These are phyloP conservation scores for Tapera naevia DNA, from an alignment of 2,797 vertebrate genomes.

Conservation along the genomic window DNA sequence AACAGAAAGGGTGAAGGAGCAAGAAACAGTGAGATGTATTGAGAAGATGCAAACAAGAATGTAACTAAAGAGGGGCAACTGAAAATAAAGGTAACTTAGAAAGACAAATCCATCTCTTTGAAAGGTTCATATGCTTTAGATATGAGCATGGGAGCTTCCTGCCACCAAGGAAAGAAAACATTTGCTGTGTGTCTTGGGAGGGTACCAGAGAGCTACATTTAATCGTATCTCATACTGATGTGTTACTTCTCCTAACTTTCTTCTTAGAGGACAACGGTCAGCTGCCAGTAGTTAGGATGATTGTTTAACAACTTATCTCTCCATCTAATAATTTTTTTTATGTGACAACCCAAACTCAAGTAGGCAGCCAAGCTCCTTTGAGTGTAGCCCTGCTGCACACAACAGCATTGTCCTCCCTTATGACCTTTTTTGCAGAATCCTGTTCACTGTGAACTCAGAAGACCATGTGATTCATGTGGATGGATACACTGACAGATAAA, in stretches of 20 bases:
- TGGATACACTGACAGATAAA: background rate
- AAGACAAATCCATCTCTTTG: background rate
- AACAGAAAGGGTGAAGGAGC: conserved; percentile 28
- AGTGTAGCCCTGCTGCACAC: background rate
- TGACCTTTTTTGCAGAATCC: background rate
- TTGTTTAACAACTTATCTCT: background rate
- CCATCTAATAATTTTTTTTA: background rate
- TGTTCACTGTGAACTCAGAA: background rate
- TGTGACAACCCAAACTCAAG: background rate
- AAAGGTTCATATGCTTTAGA: background rate
- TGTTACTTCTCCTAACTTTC: background rate
- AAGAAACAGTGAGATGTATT: conserved; percentile 38
- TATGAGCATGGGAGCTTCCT: background rate
- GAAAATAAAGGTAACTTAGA: background rate
- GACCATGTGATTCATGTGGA: background rate
- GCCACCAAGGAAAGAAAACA: background rate
- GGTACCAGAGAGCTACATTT: background rate
- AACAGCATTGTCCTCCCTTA: background rate
- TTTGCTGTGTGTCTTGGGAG: background rate
- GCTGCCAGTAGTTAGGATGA: background rate
- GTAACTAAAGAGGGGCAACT: conserved; percentile 1
- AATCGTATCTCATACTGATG: background rate
- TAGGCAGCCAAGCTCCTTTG: background rate
- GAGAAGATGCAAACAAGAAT: conserved; percentile 45
- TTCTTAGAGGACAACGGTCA: background rate